Evolutionary conservation across 1,140 invertebrate species (phyloP), one percentile per base, ranked within the genome.

Genomic region (Drosophila repletoides): DNA sequence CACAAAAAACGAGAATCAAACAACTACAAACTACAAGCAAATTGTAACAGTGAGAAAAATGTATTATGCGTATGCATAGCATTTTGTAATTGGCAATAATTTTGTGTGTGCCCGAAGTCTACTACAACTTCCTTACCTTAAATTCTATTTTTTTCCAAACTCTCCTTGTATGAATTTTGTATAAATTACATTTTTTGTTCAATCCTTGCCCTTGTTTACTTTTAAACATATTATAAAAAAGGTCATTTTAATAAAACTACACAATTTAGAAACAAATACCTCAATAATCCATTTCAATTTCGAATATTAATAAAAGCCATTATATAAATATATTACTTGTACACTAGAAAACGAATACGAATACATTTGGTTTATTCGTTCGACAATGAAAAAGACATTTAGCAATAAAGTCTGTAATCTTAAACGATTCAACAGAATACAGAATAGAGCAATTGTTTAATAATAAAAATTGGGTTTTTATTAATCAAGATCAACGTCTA

Each of bases 41-140:
- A 24, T n/a, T n/a, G n/a, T n/a, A 31, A 38, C 21, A 59, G 55
- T 66, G 43, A 67, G n/a, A 65, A 4, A 29, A 65, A 65, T 53
- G 77, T 74, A 68, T 48, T 63, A 73, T 71, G 69, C 74, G 63
- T 66, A 74, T 84, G 74, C 77, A 70, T 84, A 81, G 77, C 77
- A 81, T 81, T 81, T 77, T 72, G 36, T 61, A 59, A 76, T 72
- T 73, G 79, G 70, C 74, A 56, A 67, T 58, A 74, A 66, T 51
- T n/a, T n/a, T n/a, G 49, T 77, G 63, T 46, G 45, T 15, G 17
- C 46, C 64, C 64, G 45, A 26, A 56, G 17, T 34, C 43, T 29
- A 51, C 26, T 15, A 45, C 17, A 53, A 45, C 51, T 14, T 7
- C 46, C 53, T 34, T 41, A 60, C 34, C 48, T 63, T 72, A 33